Conservation (phyloP, 2,797 vertebrate species). For the Loriculus beryllinus region DNA sequence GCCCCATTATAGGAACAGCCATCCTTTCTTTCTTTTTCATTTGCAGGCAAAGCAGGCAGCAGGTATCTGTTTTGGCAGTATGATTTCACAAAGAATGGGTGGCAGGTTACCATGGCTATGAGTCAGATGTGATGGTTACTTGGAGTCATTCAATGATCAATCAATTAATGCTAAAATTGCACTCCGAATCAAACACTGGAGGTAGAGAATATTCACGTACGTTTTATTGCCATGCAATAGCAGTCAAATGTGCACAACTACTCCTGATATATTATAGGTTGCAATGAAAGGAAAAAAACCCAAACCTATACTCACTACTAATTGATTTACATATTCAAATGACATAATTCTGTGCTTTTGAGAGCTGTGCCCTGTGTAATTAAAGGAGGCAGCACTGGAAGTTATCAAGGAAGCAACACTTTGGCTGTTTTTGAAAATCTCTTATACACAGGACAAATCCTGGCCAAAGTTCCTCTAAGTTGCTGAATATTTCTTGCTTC, state of each 20-base stretch:
- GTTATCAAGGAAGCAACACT: not conserved
- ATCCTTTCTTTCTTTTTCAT: not conserved
- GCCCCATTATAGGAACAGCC: not conserved
- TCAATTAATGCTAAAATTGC: constrained; percentile 3
- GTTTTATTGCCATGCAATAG: not conserved
- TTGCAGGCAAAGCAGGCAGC: not conserved
- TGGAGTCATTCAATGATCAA: not conserved
- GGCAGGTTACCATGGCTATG: not conserved
- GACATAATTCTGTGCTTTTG: not conserved
- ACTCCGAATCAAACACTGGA: not conserved
- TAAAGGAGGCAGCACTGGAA: not conserved
- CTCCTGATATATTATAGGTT: not conserved
- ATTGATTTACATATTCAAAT: not conserved
- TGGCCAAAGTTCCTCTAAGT: not conserved
- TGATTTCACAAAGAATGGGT: not conserved
- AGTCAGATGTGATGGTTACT: not conserved
- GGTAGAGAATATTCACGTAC: not conserved
- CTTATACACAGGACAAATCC: not conserved
- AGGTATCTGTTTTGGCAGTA: not conserved
- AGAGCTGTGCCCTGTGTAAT: not conserved
- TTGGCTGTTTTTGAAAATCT: not conserved
- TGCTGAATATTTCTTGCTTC: not conserved
- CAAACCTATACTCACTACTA: not conserved
- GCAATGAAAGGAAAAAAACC: not conserved
- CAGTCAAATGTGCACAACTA: not conserved